Conservation (phyloP, 1,140 invertebrate species). For the Drosophila virilis region DNA sequence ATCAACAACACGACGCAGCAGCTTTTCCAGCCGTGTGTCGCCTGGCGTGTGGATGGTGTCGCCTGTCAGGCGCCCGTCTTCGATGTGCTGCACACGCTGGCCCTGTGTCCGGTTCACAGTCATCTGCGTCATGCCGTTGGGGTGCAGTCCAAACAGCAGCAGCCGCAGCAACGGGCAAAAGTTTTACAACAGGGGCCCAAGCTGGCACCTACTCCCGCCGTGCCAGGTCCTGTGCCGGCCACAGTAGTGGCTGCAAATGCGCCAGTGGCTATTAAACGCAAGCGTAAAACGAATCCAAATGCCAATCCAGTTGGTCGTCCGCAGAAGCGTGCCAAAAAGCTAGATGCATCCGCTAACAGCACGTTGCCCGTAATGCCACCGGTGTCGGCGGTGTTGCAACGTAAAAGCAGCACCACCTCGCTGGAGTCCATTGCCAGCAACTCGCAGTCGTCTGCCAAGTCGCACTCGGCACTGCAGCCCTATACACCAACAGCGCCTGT, state of each 20-base stretch:
- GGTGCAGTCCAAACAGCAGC: slow-evolving; percentile 31
- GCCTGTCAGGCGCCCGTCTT: slow-evolving; percentile 95
- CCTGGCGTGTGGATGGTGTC: slow-evolving; percentile 93
- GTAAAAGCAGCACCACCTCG: slow-evolving; percentile 80
- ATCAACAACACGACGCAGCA: slow-evolving; percentile 94
- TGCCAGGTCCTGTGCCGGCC: slow-evolving; percentile 3
- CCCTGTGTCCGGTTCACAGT: slow-evolving; percentile 91
- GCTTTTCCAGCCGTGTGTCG: slow-evolving; percentile 95
- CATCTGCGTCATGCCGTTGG: slow-evolving; percentile 57
- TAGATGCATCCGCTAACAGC: slow-evolving; percentile 13
- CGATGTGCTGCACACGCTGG: slow-evolving; percentile 92
- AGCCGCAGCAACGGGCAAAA: slow-evolving; percentile 12
- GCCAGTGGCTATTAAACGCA: slow-evolving; percentile 51
- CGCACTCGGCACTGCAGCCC: slow-evolving; percentile 56
- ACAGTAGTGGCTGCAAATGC: not conserved
- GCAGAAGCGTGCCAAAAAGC: slow-evolving; percentile 70
- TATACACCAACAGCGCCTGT: slow-evolving; percentile 39
- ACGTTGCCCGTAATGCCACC: slow-evolving; percentile 33
- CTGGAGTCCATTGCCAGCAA: slow-evolving; percentile 81
- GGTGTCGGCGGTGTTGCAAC: slow-evolving; percentile 61
- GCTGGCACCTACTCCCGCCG: slow-evolving; percentile 15
- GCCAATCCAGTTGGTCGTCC: slow-evolving; percentile 67
- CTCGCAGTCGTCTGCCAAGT: slow-evolving; percentile 71
- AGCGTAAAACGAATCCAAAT: slow-evolving; percentile 62
- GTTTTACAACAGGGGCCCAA: slow-evolving; percentile 1